Base-by-base conservation (phyloP, 2,797 vertebrate genomes). In the Chloroceryle amazona region DNA sequence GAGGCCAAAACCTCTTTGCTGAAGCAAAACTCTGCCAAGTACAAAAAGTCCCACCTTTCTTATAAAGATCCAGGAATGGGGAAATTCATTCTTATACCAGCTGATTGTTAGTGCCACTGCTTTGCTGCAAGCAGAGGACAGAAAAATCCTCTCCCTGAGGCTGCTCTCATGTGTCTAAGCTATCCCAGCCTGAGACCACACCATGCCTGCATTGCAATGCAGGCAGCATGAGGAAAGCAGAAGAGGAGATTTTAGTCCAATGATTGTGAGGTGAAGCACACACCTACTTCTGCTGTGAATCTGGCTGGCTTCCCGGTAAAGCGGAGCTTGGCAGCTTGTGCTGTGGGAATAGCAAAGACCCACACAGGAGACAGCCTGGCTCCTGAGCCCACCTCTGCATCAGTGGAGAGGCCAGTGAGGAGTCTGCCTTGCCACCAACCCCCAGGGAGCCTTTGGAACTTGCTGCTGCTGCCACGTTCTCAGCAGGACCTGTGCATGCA, bases 401-500 rank as follows among this genome's bases (percentile, higher is more conserved):
- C 1, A 0, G 4, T 25, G 60, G 44, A 84, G 44, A 44, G 26
- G 13, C 20, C 49, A 44, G 19, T 0, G 1, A 89, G 39, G 31
- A 31, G 28, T 31, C 63, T 88, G 60, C 19, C 60, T 23, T 42
- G 47, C 26, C 75, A 52, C 26, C 79, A 66, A 81, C 66, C 17
- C 46, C 3, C 3, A 22, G 1, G 25, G 41, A 47, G 15, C 9
- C 58, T 52, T 37, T 5, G 5, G 49, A 52, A 9, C 16, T 37
- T 51, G 33, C 61, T 61, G 15, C 55, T 67, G 54, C 67, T 28
- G 35, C 35, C 6, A 3, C 26, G 16, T 46, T 62, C 51, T 73
- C 39, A 29, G 47, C 55, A 37, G 41, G 20, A 20, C 21, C n/a
- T 1, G 0, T 3, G 47, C 44, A 44, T 1, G 0, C 44, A 61